Evolutionary conservation across 2,113 vertebrate genomes (phyloP).

Genomic region (Lycaon pictus): DNA sequence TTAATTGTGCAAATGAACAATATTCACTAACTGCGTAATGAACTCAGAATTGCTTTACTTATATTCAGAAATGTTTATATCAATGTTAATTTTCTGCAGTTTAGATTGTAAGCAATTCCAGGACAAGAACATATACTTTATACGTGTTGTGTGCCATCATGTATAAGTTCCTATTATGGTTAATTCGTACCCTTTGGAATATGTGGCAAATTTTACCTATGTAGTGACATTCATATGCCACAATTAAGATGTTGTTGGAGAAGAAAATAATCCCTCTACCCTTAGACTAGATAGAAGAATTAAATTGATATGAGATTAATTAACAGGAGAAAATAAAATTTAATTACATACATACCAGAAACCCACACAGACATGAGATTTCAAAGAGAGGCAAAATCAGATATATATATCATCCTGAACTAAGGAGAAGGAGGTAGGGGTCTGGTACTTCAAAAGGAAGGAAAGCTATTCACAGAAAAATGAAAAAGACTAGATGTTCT

Average conservation of each 20-base stretch:
- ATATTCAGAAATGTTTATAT: conserved; percentile 35
- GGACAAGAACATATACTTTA: not conserved
- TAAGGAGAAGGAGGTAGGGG: not conserved
- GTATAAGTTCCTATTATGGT: not conserved
- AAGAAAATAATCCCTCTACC: not conserved
- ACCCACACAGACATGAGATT: not conserved
- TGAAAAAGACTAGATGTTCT: not conserved
- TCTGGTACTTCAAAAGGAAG: not conserved
- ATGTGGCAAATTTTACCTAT: not conserved
- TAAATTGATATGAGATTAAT: not conserved
- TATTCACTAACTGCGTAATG: conserved; percentile 46
- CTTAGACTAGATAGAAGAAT: not conserved
- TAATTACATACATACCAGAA: not conserved
- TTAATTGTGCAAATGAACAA: conserved; percentile 66
- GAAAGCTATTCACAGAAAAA: not conserved
- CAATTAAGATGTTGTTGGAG: not conserved
- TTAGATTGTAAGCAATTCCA: conserved; percentile 53
- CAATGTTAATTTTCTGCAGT: not conserved
- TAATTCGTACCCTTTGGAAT: not conserved
- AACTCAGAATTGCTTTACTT: conserved; percentile 42
- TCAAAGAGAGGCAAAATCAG: not conserved
- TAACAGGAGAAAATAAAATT: not conserved
- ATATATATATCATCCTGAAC: not conserved
- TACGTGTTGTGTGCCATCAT: not conserved
- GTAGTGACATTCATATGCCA: not conserved